Evolutionary conservation across 2,113 vertebrate genomes (phyloP), one percentile per base, ranked within the genome.

Genomic region (Acrocephalus kingi): DNA sequence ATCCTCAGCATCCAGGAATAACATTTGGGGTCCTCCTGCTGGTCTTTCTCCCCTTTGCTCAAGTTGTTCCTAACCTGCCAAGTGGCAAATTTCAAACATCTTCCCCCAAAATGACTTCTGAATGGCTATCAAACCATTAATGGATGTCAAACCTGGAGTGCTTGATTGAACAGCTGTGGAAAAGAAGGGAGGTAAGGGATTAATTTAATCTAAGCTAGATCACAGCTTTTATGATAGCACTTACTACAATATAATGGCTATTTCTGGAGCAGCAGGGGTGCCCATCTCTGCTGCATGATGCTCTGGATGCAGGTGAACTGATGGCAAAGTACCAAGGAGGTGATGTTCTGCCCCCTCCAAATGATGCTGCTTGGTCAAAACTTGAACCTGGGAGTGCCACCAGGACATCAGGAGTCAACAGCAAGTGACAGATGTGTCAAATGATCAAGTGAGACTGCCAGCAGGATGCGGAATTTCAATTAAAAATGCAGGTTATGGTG

Each of bases 11-110:
- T 25, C 24, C 64, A 56, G 16, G 11, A 68, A 78, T 20, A 63
- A 55, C 37, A 59, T 30, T 9, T 45, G 11, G 31, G 16, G 25
- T 91, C 24, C 35, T 75, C 66, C 71, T 35, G 28, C 25, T 54
- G n/a, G 0, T 0, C n/a, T 68, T n/a, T 15, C 2, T 3, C 18
- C 49, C 13, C 30, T 83, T 81, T 46, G 24, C 20, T 48, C 45
- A 23, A 84, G 62, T 7, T 58, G 22, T 4, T 86, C 72, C 71
- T 46, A 87, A 87, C 15, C 31, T 75, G 45, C 20, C 78, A 82
- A 11, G 8, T 15, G 23, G 37, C 21, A 84, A 8, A 78, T 43
- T 52, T 71, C 52, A 39, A 84, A 72, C 31, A 59, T 4, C 27
- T 31, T 86, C 43, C 66, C 64, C 31, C 0, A 30, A 35, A 84